These are phyloP conservation scores for Syngnathus floridae DNA, from an alignment of 2,113 vertebrate genomes.

Conservation along the genomic window DNA sequence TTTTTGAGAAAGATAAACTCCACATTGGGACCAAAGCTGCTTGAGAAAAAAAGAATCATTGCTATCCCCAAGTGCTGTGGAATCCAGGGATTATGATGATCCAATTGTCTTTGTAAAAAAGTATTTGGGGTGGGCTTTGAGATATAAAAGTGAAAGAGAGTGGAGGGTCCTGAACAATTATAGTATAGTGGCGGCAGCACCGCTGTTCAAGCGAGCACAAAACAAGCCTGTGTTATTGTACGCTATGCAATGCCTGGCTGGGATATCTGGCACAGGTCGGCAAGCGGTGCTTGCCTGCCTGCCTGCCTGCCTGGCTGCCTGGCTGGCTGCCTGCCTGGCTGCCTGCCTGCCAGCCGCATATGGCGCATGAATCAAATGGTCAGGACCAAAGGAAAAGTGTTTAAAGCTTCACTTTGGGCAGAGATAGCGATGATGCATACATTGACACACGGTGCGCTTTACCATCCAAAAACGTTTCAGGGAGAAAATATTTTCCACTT, in stretches of 20 bases:
- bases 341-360: background rate
- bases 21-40: constrained; percentile 51
- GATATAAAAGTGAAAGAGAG: constrained; percentile 29
- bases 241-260: background rate
- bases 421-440: constrained; percentile 39
- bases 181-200: background rate
- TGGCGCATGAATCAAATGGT: background rate
- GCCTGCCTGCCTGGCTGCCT: too few species aligned
- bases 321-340: too few species aligned
- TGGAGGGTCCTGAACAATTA: background rate
- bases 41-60: constrained; percentile 33
- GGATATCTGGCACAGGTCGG: background rate
- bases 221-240: background rate
- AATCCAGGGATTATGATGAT: constrained; percentile 34
- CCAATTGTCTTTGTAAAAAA: constrained; percentile 39
- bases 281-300: too few species aligned
- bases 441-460: constrained; percentile 70
- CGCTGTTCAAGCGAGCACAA: constrained; percentile 9
- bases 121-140: constrained; percentile 12
- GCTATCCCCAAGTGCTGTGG: constrained; percentile 3
- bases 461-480: constrained; percentile 48
- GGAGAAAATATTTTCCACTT: constrained; percentile 47
- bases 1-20: constrained; percentile 59
- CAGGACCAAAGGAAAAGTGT: background rate
- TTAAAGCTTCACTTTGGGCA: constrained; percentile 6